Base-by-base conservation (phyloP, 2,797 vertebrate genomes). In the Centroberyx gerrardi region DNA sequence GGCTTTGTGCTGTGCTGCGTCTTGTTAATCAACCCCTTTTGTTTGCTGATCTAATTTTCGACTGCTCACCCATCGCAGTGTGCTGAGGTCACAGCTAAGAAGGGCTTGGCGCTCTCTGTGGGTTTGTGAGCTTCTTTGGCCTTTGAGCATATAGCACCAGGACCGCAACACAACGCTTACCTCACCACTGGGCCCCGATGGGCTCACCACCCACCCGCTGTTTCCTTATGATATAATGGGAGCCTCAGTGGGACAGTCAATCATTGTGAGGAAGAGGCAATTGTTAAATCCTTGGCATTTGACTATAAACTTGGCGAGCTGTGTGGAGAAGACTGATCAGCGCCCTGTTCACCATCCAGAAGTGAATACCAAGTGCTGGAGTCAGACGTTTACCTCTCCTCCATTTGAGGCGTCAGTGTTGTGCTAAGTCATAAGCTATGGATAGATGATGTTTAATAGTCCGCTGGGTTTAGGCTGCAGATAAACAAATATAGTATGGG, bases 121-220 rank as follows among this genome's bases (percentile, higher is more conserved):
- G 18, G 63, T 78, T 17, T 17, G 53, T 60, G 68, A 76, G 80
- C 71, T 69, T 74, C 31, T 71, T 63, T 83, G 80, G 62, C 72
- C 55, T 61, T 33, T 71, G 68, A 68, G 66, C 28, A 40, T 67
- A 22, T 22, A 54, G 22, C 62, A 53, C 55, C 28, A 46, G 36
- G 52, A 61, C 71, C 55, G 51, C 52, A 56, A 67, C 69, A 76
- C 83, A 81, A 59, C 15, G 53, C 76, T 88, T 72, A 90, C 88
- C 85, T 93, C 88, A 88, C 62, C 49, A 3, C 46, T 42, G 67
- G 15, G 44, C 55, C 71, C 53, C 51, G 71, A 87, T 89, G 90
- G 90, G 76, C 74, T 90, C 90, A 91, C 63, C 72, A 61, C 74
- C 67, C 65, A 73, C 81, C 75, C 82, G 51, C 54, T 68, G 64